A percentile compares a stretch with the other conserved stretches of the same genome.
Evolutionary conservation across 23 tunicate genomes (phyloP).

Genomic region (Diplosoma virens): DNA sequence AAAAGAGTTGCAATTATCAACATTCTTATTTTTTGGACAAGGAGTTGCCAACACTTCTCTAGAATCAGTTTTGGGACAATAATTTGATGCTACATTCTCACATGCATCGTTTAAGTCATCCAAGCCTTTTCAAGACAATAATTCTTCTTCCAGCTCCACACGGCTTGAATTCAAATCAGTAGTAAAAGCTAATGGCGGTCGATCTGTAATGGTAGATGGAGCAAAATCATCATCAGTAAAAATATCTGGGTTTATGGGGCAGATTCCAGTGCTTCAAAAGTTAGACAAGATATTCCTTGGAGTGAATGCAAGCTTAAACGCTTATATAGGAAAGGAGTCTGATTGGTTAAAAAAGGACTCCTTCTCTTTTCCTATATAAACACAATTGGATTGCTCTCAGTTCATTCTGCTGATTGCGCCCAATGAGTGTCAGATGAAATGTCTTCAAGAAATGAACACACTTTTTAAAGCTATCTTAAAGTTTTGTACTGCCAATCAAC

Average conservation of each 20-base stretch:
- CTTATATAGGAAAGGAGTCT: too few species aligned
- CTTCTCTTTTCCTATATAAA: too few species aligned
- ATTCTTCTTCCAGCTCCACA: background rate
- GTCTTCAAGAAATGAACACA: too few species aligned
- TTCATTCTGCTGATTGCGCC: too few species aligned
- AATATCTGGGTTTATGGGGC: conserved; percentile 13
- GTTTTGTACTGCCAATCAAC: too few species aligned
- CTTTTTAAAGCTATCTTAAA: too few species aligned
- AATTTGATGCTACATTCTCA: conserved; percentile 1
- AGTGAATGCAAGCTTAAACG: too few species aligned
- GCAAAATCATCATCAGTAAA: conserved; percentile 22
- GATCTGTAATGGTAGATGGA: conserved; percentile 20
- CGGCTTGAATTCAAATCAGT: conserved; percentile 4
- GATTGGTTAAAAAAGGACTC: too few species aligned
- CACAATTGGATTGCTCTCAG: too few species aligned
- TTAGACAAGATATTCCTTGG: too few species aligned
- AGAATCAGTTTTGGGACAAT: background rate
- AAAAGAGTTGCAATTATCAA: conserved; percentile 22
- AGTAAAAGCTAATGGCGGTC: conserved; percentile 11
- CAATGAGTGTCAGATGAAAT: too few species aligned
- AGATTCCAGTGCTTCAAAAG: conserved; percentile 26
- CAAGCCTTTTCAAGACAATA: background rate
- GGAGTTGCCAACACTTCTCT: conserved; percentile 9
- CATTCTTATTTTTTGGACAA: conserved; percentile 3
- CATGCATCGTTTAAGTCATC: conserved; percentile 18